These are phyloP conservation scores for Bufotes viridis DNA, from an alignment of 2,797 vertebrate genomes.

Conservation along the genomic window DNA sequence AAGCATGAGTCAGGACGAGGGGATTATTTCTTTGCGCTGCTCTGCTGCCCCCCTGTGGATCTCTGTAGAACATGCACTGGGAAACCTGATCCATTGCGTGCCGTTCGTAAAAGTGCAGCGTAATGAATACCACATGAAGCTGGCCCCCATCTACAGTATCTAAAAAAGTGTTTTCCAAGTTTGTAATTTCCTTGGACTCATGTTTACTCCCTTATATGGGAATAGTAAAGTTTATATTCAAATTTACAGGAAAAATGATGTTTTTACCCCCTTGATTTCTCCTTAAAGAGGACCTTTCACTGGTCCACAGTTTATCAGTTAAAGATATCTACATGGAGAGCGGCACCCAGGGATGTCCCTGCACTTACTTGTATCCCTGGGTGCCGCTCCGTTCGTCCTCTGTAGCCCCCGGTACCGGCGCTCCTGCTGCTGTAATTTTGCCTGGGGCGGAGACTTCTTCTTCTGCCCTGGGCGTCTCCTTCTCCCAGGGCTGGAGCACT, in stretches of 20 bases:
- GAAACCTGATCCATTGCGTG: background rate
- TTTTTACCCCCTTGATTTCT: background rate
- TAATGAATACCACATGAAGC: background rate
- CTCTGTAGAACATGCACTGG: background rate
- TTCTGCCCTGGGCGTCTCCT: too few relatives aligned
- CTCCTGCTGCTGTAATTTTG: too few relatives aligned
- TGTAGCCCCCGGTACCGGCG: too few relatives aligned
- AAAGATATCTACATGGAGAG: too few relatives aligned
- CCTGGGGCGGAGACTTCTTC: too few relatives aligned
- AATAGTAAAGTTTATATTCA: background rate
- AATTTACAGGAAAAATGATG: background rate
- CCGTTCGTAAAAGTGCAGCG: background rate
- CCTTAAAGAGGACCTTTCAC: too few relatives aligned
- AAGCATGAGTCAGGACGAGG: background rate
- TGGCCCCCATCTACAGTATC: background rate
- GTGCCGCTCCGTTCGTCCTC: too few relatives aligned
- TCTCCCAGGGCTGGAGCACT: too few relatives aligned
- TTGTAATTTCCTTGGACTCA: background rate
- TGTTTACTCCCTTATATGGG: background rate
- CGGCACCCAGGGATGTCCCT: too few relatives aligned
- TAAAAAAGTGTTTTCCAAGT: background rate
- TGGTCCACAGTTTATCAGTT: too few relatives aligned
- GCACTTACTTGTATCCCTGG: too few relatives aligned
- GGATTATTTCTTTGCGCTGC: background rate
- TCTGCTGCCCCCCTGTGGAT: conserved; percentile 48